Base-by-base conservation (phyloP, 2,888 invertebrate species). In the Sturmia bella region DNA sequence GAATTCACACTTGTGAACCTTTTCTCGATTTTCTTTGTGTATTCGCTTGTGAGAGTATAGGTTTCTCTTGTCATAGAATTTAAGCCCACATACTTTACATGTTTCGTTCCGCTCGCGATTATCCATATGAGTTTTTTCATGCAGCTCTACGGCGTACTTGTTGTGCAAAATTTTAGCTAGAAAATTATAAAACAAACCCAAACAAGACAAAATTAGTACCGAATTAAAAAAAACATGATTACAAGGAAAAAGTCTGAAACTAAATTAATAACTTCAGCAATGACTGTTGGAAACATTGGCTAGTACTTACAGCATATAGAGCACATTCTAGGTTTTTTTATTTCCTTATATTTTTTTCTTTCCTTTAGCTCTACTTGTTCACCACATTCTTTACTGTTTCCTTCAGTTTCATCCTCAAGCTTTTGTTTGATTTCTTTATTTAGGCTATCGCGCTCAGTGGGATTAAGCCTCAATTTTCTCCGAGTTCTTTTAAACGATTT, bases 41-140 rank as follows among this genome's bases (percentile, higher is more conserved):
- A 68, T 68, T 3, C 54, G 43, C 45, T 39, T 79, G 39, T 83
- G 83, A 24, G n/a, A 52, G 11, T 74, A 45, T 5, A 83, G 48
- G 13, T 24, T 69, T 19, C 21, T 27, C 43, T 79, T 73, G 27
- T 50, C 59, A 27, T 45, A 70, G 12, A 83, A 50, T 15, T 83
- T 83, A 5, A 79, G 57, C 6, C 76, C 83, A 73, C 83, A 83
- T 1, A 50, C 39, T 21, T 61, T 45, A 24, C 83, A 83, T 21
- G 61, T 57, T 15, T 68, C 72, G 21, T 66, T 66, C 1, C 83
- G 66, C 50, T 72, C 75, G 4, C 83, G 43, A 11, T 72, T 57
- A 56, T 68, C 75, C n/a, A 75, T 48, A 15, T 83, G 83, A 1
- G 79, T 83, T 43, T 76, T 37, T 72, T 83, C 79, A 57, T 83